Conservation (phyloP, 64 coral and sea anemone genomes). For the Montipora efflorescens region DNA sequence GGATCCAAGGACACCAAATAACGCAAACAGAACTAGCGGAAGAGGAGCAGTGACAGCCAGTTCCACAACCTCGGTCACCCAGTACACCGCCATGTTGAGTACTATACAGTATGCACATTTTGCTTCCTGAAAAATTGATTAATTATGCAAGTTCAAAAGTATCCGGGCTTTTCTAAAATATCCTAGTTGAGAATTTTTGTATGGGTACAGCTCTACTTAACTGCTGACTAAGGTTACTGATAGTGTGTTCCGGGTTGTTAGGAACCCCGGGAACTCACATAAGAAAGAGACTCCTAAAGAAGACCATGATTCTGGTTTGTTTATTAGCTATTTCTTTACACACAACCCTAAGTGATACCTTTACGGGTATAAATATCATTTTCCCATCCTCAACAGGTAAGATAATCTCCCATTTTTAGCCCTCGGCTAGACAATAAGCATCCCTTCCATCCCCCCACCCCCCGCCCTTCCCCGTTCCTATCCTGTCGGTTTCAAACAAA, state of each 20-base stretch:
- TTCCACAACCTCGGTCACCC: constrained; percentile 93
- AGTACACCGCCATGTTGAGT: constrained; percentile 89
- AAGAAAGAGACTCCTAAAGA: background rate
- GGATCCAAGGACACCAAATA: constrained; percentile 87
- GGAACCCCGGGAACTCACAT: background rate
- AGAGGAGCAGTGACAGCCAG: constrained; percentile 93
- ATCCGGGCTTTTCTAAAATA: background rate
- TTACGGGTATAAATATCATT: background rate
- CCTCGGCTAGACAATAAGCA: background rate
- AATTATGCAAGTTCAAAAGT: background rate
- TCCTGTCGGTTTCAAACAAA: background rate
- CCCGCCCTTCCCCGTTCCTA: background rate
- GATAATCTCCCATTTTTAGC: background rate
- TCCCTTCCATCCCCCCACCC: background rate
- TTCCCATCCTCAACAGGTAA: background rate
- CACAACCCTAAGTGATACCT: background rate
- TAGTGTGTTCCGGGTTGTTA: background rate
- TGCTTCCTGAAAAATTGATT: constrained; percentile 42
- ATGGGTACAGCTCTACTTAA: background rate
- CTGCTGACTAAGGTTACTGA: background rate
- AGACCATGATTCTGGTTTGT: background rate
- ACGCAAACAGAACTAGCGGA: constrained; percentile 83
- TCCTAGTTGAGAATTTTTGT: background rate
- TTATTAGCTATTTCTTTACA: background rate
- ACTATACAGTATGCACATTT: constrained; percentile 89